Evolutionary conservation across 2,113 vertebrate species (phyloP).

Genomic region (Triplophysa siluroides): DNA sequence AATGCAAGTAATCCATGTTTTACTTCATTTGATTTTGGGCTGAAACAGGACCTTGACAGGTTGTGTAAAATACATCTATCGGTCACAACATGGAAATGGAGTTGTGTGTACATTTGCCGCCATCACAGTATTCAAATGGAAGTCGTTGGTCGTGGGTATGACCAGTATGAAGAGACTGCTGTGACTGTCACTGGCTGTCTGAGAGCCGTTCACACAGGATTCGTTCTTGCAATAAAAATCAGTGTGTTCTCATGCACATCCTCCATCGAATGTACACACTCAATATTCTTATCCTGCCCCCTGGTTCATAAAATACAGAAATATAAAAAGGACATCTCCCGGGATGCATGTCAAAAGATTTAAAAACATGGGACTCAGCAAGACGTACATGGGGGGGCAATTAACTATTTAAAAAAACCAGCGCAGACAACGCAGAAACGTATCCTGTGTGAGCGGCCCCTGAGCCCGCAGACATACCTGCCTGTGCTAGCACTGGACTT

Average conservation of each 20-base stretch:
- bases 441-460: background rate
- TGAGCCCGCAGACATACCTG: conserved; percentile 61
- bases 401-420: too few species aligned
- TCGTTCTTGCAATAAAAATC: background rate
- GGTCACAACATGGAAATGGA: conserved; percentile 2
- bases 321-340: too few species aligned
- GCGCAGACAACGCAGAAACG: background rate
- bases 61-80: background rate
- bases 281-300: background rate
- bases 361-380: too few species aligned
- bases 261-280: background rate
- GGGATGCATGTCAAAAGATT: too few species aligned
- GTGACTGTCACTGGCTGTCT: conserved; percentile 3
- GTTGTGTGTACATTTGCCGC: background rate
- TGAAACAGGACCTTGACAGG: background rate
- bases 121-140: background rate
- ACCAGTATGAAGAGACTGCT: conserved; percentile 1
- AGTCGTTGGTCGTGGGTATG: background rate
- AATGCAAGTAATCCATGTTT: too few species aligned
- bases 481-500: conserved; percentile 78
- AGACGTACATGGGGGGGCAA: too few species aligned
- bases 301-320: background rate
- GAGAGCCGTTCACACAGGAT: conserved; percentile 1
- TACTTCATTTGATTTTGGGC: background rate
- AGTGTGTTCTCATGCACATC: too few species aligned